Percentiles rank a stretch among this genome's conserved stretches.
phyloP scores from a whole-genome alignment of 1,140 invertebrate species.

The Panulirus ornatus region DNA sequence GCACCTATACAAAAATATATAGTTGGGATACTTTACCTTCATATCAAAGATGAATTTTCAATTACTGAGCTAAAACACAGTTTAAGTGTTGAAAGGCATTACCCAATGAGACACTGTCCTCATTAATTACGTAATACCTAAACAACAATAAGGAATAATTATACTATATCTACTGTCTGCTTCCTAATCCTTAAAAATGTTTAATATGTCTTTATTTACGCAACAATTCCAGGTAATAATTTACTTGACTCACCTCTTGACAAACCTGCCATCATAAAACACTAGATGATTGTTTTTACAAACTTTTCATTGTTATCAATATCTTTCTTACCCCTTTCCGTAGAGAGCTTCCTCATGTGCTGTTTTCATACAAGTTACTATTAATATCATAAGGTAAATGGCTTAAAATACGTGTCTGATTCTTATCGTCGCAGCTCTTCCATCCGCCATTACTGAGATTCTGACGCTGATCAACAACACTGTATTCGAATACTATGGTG shows the following conservation, averaged over 20 bases:
- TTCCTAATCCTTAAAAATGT: too few relatives aligned
- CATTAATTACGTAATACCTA: too few relatives aligned
- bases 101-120: too few relatives aligned
- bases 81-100: too few relatives aligned
- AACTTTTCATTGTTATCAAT: not conserved
- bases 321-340: conserved; percentile 30
- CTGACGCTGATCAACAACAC: conserved; percentile 73
- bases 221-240: conserved; percentile 11
- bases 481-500: conserved; percentile 27
- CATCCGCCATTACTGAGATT: conserved; percentile 71
- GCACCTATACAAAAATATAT: too few relatives aligned
- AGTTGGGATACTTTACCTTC: too few relatives aligned
- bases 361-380: not conserved
- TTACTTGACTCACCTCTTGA: conserved; percentile 12
- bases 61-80: too few relatives aligned
- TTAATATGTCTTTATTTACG: conserved; percentile 12
- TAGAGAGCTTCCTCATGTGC: conserved; percentile 56
- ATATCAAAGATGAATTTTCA: too few relatives aligned
- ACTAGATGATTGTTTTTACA: not conserved
- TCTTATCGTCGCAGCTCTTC: conserved; percentile 58
- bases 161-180: too few relatives aligned
- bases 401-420: conserved; percentile 61
- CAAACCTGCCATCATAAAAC: conserved; percentile 12
- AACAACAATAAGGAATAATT: too few relatives aligned
- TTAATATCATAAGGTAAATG: conserved; percentile 48